These are phyloP conservation scores for Loxodonta africana DNA, from an alignment of 2,113 vertebrate species.

Conservation along the genomic window DNA sequence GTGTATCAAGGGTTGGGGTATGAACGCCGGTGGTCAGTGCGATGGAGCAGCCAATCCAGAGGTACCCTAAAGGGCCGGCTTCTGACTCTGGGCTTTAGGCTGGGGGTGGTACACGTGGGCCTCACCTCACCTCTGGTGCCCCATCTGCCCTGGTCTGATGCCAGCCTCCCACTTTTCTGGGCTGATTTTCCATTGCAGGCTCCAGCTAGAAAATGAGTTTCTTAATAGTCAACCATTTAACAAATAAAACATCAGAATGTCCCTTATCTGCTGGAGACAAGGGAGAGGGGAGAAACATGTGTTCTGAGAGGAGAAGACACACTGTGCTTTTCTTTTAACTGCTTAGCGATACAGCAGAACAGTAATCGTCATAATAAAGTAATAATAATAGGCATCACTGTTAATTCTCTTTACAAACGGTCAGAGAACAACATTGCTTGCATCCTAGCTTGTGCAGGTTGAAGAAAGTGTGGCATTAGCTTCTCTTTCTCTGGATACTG, in stretches of 20 bases:
- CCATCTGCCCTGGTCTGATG: background rate
- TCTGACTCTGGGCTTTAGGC: background rate
- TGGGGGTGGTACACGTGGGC: background rate
- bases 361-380: constrained; percentile 13
- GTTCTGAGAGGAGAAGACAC: constrained; percentile 37
- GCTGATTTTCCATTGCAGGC: constrained; percentile 14
- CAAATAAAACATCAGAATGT: constrained; percentile 62
- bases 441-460: background rate
- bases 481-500: background rate
- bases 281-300: constrained; percentile 53
- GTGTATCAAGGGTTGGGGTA: background rate
- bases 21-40: background rate
- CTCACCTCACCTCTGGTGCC: background rate
- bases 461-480: background rate
- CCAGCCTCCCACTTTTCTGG: constrained; percentile 56
- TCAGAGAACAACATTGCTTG: background rate
- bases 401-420: constrained; percentile 47
- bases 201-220: constrained; percentile 60
- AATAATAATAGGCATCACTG: background rate
- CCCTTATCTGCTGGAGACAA: constrained; percentile 65
- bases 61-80: background rate
- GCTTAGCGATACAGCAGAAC: background rate
- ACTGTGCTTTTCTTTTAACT: constrained; percentile 69
- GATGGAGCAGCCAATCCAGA: background rate
- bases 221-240: constrained; percentile 10